These are phyloP conservation scores for Dasyornis broadbenti DNA, from an alignment of 2,113 vertebrate genomes.

Conservation along the genomic window DNA sequence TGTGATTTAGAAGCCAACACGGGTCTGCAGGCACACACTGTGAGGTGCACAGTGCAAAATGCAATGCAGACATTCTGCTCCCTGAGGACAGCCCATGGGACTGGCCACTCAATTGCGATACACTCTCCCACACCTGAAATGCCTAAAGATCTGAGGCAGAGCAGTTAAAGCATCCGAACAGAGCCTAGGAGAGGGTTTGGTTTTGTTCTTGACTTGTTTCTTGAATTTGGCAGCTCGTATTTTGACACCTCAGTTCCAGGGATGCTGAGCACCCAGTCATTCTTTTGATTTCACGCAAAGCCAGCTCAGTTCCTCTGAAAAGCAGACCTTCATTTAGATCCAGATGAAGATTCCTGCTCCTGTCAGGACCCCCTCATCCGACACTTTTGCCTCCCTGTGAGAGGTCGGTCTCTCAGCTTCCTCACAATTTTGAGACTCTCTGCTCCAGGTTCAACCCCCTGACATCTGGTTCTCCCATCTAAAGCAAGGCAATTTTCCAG, in stretches of 20 bases:
- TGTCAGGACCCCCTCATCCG: fast-evolving
- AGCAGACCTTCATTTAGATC: not conserved
- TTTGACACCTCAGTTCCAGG: not conserved
- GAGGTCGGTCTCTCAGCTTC: not conserved
- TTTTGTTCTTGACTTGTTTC: not conserved
- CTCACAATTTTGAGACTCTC: not conserved
- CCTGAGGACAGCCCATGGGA: fast-evolving
- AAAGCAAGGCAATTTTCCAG: not conserved
- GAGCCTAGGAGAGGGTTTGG: not conserved
- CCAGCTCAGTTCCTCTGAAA: not conserved
- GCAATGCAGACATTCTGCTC: not conserved
- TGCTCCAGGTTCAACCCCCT: not conserved
- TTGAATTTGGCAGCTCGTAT: not conserved
- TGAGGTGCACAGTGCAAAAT: fast-evolving
- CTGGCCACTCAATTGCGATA: not conserved
- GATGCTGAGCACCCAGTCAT: not conserved
- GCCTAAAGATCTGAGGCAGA: not conserved
- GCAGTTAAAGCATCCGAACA: not conserved
- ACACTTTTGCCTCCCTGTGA: not conserved
- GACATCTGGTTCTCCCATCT: not conserved
- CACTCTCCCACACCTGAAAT: not conserved
- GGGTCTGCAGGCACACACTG: fast-evolving
- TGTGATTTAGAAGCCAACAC: fast-evolving
- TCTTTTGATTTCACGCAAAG: not conserved
- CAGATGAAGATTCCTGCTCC: not conserved